Conservation (phyloP, 1,140 invertebrate species). For the Ceratina calcarata region DNA sequence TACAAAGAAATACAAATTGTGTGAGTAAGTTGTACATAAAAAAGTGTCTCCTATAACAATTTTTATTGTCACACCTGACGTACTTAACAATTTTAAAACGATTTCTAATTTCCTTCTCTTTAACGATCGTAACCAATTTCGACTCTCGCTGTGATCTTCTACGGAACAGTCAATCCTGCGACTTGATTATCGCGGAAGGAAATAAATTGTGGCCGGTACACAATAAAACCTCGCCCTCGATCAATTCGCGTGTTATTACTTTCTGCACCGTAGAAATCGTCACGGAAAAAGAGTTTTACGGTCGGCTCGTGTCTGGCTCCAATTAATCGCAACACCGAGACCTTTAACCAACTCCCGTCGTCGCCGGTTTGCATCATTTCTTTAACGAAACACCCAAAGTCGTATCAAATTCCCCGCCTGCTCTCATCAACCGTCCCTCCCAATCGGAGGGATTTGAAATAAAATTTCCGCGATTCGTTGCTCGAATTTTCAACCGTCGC, state of each 20-base stretch:
- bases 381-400: not conserved
- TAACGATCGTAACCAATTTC: too few species aligned
- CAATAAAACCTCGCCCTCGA: not conserved
- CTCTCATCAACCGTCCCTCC: too few species aligned
- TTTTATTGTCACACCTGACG: too few species aligned
- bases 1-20: too few species aligned
- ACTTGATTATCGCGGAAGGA: not conserved
- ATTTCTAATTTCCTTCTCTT: too few species aligned
- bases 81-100: too few species aligned
- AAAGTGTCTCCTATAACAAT: too few species aligned
- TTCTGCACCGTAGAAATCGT: conserved; percentile 1
- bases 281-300: not conserved
- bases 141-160: too few species aligned
- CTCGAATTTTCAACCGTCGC: conserved; percentile 9
- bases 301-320: conserved; percentile 8
- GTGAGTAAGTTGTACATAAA: too few species aligned
- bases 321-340: conserved; percentile 18
- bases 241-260: not conserved
- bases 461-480: not conserved
- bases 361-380: conserved; percentile 19
- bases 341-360: conserved; percentile 9
- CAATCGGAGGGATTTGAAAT: not conserved
- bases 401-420: not conserved
- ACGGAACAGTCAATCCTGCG: not conserved
- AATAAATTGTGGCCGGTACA: not conserved